phyloP scores from a whole-genome alignment of 2,797 vertebrate species.

The Vireo griseus region DNA sequence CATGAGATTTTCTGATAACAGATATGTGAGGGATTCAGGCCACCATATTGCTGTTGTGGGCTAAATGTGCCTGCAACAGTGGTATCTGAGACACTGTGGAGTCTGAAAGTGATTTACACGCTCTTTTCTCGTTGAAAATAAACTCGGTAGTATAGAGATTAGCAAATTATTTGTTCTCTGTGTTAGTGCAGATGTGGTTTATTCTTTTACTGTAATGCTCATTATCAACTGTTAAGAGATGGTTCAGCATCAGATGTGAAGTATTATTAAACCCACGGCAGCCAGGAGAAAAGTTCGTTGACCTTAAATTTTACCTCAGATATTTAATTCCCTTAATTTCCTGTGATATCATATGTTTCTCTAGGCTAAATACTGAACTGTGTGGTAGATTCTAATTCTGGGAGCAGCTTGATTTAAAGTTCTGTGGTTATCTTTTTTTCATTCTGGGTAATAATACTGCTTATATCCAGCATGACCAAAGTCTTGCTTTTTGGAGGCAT shows the following conservation, averaged over 20 bases:
- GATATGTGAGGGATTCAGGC: neutral
- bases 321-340: slow-evolving; percentile 13
- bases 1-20: neutral
- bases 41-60: neutral
- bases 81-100: neutral
- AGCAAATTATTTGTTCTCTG: neutral
- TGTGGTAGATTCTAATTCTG: neutral
- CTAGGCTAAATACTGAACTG: neutral
- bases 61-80: neutral
- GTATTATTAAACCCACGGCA: neutral
- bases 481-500: neutral
- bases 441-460: neutral
- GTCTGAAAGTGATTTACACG: neutral
- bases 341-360: neutral
- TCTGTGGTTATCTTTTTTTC: neutral
- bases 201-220: neutral
- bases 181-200: neutral
- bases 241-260: neutral
- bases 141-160: neutral
- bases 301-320: neutral
- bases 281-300: neutral
- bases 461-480: neutral
- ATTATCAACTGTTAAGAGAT: neutral
- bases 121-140: neutral
- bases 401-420: neutral